Evolutionary conservation across 2,113 vertebrate genomes (phyloP).

Genomic region (Charadrius vociferus): DNA sequence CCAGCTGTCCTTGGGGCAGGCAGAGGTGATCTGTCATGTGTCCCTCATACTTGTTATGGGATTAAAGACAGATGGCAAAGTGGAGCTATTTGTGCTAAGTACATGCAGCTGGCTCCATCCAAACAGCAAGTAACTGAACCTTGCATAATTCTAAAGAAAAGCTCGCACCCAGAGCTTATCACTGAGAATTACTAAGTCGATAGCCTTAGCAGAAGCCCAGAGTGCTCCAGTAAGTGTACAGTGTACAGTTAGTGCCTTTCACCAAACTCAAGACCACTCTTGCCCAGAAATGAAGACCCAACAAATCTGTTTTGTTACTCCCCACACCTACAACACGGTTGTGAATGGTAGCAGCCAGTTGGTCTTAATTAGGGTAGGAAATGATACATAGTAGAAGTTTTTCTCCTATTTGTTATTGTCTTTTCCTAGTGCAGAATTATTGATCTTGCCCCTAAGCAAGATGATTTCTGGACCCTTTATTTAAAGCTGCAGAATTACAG

Average conservation of each 20-base stretch:
- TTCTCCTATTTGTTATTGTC: not conserved
- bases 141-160: not conserved
- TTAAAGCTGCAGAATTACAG: slow-evolving; percentile 59
- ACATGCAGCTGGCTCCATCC: not conserved
- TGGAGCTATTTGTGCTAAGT: not conserved
- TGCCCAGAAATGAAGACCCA: not conserved
- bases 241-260: not conserved
- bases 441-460: slow-evolving; percentile 31
- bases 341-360: not conserved
- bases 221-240: not conserved
- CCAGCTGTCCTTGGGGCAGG: not conserved
- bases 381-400: not conserved
- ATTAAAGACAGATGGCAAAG: not conserved
- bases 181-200: not conserved
- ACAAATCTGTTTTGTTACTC: not conserved
- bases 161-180: not conserved
- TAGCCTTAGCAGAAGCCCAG: not conserved
- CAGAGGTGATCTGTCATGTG: not conserved
- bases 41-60: not conserved
- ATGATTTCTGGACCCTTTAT: slow-evolving; percentile 21
- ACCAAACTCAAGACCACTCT: not conserved
- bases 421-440: not conserved
- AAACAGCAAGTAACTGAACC: not conserved
- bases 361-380: not conserved
- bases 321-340: not conserved